These are phyloP conservation scores for Amblyjoppa proteus DNA, from an alignment of 2,888 invertebrate genomes.

Conservation along the genomic window DNA sequence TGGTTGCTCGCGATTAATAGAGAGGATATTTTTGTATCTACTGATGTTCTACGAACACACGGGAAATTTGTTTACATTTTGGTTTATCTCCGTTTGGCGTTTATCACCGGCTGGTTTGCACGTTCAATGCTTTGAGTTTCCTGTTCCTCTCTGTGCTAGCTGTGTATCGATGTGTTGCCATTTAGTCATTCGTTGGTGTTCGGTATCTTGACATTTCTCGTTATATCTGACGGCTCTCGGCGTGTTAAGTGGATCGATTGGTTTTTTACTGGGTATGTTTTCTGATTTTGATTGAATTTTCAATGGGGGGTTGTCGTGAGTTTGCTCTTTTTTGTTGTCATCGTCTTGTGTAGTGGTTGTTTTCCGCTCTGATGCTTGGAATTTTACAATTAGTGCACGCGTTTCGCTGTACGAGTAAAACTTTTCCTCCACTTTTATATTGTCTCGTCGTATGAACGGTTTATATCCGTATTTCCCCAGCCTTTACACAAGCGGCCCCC, in stretches of 20 bases:
- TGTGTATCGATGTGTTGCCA: neutral
- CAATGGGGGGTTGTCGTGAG: neutral
- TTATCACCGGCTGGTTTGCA: neutral
- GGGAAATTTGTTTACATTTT: neutral
- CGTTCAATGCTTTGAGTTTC: neutral
- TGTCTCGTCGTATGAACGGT: neutral
- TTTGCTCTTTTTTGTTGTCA: neutral
- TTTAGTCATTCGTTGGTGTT: neutral
- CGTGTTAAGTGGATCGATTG: neutral
- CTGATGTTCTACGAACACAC: neutral
- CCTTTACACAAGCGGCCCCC: slow-evolving; percentile 6
- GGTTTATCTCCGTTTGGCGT: neutral
- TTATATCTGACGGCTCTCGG: neutral
- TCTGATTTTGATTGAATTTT: neutral
- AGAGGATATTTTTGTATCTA: neutral
- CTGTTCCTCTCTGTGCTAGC: neutral
- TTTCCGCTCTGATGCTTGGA: neutral
- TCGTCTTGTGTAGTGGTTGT: neutral
- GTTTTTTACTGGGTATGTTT: neutral
- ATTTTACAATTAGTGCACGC: neutral
- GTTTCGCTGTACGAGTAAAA: neutral
- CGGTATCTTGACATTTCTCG: neutral
- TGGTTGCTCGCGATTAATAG: neutral
- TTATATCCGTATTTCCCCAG: slow-evolving; percentile 4
- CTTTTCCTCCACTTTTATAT: neutral